phyloP scores from a whole-genome alignment of 2,888 invertebrate genomes.

The Alitta virens region DNA sequence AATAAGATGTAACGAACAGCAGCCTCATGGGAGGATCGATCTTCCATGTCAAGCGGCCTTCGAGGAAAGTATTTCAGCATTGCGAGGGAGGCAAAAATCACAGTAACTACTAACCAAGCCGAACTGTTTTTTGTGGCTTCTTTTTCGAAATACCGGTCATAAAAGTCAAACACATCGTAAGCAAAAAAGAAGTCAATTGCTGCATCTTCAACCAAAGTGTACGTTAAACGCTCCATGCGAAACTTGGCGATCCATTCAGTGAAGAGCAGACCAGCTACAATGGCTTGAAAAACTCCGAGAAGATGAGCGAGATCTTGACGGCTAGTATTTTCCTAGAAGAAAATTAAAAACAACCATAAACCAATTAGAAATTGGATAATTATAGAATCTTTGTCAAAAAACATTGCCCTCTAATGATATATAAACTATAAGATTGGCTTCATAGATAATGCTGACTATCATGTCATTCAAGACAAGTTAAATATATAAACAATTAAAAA shows the following conservation, averaged over 20 bases:
- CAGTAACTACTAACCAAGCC: slow-evolving; percentile 24
- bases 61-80: slow-evolving; percentile 30
- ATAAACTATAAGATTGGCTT: too few species aligned
- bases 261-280: not conserved
- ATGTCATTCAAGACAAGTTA: too few species aligned
- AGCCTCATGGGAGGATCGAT: slow-evolving; percentile 2
- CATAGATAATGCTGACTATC: too few species aligned
- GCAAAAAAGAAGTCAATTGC: slow-evolving; percentile 30
- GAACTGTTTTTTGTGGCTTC: slow-evolving; percentile 11
- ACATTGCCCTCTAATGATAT: too few species aligned
- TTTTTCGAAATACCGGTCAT: slow-evolving; percentile 13
- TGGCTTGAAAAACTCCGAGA: too few species aligned
- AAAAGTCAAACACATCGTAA: slow-evolving; percentile 30
- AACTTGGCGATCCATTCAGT: slow-evolving; percentile 32
- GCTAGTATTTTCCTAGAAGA: too few species aligned
- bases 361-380: too few species aligned
- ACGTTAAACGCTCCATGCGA: slow-evolving; percentile 27
- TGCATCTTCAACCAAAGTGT: slow-evolving; percentile 25
- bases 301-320: too few species aligned
- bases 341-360: too few species aligned
- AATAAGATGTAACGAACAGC: slow-evolving; percentile 20
- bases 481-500: too few species aligned
- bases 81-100: slow-evolving; percentile 23
- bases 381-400: too few species aligned
- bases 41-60: slow-evolving; percentile 13